phyloP scores from a whole-genome alignment of 2,797 vertebrate genomes.

The Streptopelia turtur region DNA sequence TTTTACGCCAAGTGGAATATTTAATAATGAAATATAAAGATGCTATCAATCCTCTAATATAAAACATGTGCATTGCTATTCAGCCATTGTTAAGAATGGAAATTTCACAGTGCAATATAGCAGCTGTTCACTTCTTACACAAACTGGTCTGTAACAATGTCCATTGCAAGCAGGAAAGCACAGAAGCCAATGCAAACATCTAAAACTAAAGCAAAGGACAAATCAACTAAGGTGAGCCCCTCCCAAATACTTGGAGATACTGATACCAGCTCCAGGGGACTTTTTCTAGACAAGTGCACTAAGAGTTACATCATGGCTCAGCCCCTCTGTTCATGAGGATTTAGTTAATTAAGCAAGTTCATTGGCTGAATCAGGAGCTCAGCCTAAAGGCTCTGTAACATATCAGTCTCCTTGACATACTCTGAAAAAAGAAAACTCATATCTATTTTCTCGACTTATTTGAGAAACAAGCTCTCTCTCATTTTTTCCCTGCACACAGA shows the following conservation, averaged over 20 bases:
- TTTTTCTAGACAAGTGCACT: neutral
- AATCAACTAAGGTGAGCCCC: rapidly evolving
- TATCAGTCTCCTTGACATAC: neutral
- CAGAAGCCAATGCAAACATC: neutral
- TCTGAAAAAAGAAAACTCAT: neutral
- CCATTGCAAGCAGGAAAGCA: neutral
- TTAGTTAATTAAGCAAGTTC: neutral
- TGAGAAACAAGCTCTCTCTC: neutral
- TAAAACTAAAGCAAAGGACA: neutral
- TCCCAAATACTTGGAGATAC: neutral
- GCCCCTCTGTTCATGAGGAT: neutral
- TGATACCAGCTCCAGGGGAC: neutral
- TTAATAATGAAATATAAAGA: neutral
- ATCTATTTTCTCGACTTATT: neutral
- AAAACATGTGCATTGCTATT: neutral
- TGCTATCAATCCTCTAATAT: neutral
- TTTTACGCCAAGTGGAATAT: neutral
- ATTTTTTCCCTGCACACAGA: neutral
- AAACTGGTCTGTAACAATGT: neutral
- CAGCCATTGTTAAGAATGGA: neutral
- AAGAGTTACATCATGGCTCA: neutral
- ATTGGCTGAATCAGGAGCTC: neutral
- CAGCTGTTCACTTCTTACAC: neutral
- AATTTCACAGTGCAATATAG: neutral
- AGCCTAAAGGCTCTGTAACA: neutral